phyloP scores from a whole-genome alignment of 2,113 vertebrate species.

The Tragelaphus buxtoni region DNA sequence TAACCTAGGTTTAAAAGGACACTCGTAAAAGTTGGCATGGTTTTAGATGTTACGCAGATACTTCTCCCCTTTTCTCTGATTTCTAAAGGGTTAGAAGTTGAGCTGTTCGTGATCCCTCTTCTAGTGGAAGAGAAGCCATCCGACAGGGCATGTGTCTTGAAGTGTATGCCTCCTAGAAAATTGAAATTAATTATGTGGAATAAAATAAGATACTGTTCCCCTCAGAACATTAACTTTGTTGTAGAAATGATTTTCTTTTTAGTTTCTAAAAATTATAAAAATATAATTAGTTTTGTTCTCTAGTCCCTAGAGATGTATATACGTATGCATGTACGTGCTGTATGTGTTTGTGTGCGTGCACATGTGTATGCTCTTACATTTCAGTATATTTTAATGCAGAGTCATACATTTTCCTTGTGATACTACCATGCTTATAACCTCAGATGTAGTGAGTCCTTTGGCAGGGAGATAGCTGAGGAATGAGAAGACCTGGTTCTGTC shows the following conservation, averaged over 20 bases:
- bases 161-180: not conserved
- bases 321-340: not conserved
- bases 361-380: not conserved
- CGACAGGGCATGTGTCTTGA: not conserved
- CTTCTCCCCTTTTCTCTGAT: not conserved
- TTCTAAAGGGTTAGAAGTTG: not conserved
- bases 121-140: not conserved
- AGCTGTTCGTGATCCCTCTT: not conserved
- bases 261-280: not conserved
- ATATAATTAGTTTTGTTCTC: not conserved
- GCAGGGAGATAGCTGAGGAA: not conserved
- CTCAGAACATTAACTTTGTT: not conserved
- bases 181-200: not conserved
- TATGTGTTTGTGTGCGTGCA: not conserved
- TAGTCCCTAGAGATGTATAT: not conserved
- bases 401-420: not conserved
- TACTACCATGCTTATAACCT: not conserved
- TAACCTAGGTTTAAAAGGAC: not conserved
- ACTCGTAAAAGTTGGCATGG: not conserved
- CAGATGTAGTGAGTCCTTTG: not conserved
- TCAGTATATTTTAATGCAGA: not conserved
- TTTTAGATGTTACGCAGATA: not conserved
- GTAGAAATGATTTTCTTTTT: not conserved
- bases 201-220: not conserved
- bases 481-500: not conserved